phyloP scores from a whole-genome alignment of 2,888 invertebrate species.

The Platycheirus albimanus region DNA sequence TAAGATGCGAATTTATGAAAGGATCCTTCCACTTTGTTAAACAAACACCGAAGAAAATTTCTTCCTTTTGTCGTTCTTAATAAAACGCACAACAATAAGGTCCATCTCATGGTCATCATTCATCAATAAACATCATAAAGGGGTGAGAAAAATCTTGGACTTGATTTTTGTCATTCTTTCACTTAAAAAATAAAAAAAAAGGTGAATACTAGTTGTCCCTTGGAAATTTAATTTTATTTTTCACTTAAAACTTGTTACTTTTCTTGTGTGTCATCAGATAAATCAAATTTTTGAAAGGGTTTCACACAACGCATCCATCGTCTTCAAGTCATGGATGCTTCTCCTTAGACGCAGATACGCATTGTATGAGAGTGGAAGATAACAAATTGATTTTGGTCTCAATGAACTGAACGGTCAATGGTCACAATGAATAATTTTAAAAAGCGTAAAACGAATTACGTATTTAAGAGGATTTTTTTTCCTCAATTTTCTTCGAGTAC shows the following conservation, averaged over 20 bases:
- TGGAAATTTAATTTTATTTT: constrained; percentile 31
- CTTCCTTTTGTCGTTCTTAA: constrained; percentile 20
- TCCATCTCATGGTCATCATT: constrained; percentile 68
- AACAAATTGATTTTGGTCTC: constrained; percentile 62
- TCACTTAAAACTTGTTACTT: constrained; percentile 52
- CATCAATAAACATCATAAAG: constrained; percentile 68
- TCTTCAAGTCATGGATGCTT: constrained; percentile 15
- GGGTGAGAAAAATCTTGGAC: constrained; percentile 44
- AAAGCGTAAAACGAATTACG: constrained; percentile 59
- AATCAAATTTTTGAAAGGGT: constrained; percentile 44
- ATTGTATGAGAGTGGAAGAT: constrained; percentile 50
- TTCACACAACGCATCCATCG: constrained; percentile 23
- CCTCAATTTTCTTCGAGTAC: constrained; percentile 41
- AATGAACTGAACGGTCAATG: constrained; percentile 30
- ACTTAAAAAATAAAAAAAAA: neutral
- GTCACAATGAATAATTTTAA: constrained; percentile 57
- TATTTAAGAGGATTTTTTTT: constrained; percentile 19
- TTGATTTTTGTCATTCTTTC: constrained; percentile 43
- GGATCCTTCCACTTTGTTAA: constrained; percentile 53
- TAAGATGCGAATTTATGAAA: no score
- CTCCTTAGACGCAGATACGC: constrained; percentile 39
- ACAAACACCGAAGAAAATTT: constrained; percentile 36
- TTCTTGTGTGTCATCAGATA: constrained; percentile 43
- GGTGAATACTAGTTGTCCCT: neutral
- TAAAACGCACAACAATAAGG: constrained; percentile 52